These are phyloP conservation scores for Polypedilum pembai DNA, from an alignment of 1,140 invertebrate species.

Conservation along the genomic window DNA sequence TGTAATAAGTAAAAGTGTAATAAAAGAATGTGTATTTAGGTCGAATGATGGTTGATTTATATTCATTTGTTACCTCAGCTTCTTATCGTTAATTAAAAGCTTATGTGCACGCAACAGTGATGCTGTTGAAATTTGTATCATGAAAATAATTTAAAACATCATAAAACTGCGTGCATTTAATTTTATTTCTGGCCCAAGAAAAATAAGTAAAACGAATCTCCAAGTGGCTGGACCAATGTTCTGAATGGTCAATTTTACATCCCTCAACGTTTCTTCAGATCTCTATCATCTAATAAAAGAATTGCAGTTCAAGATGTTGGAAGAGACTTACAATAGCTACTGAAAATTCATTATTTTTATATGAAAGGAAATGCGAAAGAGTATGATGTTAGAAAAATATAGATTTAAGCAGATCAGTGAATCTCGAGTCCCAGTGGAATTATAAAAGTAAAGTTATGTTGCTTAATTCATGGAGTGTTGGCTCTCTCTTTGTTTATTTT, in stretches of 20 bases:
- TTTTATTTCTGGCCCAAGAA: neutral
- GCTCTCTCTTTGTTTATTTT: neutral
- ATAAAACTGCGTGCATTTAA: neutral
- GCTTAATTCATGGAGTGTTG: no score
- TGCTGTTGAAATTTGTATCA: neutral
- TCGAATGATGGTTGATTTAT: neutral
- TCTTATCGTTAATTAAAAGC: slow-evolving; percentile 14
- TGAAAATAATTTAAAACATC: slow-evolving; percentile 1
- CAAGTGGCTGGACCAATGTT: neutral
- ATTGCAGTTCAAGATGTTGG: neutral
- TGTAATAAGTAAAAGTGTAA: neutral
- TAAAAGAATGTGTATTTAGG: neutral
- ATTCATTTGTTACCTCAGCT: neutral
- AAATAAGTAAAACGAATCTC: neutral
- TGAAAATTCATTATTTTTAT: neutral
- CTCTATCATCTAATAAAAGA: neutral
- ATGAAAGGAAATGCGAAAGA: neutral
- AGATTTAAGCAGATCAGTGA: neutral
- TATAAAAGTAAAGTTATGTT: neutral
- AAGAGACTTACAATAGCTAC: neutral
- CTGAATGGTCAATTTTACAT: neutral
- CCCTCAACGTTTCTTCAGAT: neutral
- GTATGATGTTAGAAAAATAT: neutral
- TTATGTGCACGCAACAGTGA: neutral
- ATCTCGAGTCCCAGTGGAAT: neutral